Conservation (phyloP, 2,113 vertebrate genomes). For the Tylochromis polylepis region DNA sequence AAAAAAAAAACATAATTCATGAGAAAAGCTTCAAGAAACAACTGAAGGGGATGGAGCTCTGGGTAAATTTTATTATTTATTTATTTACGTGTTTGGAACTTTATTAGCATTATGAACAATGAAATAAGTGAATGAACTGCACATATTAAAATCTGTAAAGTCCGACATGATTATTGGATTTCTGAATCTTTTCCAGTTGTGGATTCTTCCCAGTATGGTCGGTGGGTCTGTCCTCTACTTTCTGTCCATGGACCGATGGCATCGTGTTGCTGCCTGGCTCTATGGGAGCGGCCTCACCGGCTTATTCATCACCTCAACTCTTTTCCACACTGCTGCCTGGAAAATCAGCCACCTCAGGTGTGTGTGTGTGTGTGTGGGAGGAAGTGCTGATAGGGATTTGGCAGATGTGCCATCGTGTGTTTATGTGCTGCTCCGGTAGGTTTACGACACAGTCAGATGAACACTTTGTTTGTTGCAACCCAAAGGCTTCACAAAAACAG, state of each 20-base stretch:
- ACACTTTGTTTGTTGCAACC: not conserved
- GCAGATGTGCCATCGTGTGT: not conserved
- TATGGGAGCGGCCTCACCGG: constrained; percentile 85
- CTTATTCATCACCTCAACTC: constrained; percentile 86
- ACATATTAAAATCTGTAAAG: not conserved
- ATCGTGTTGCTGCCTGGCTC: constrained; percentile 84
- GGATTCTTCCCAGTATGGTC: constrained; percentile 88
- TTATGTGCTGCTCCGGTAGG: not conserved
- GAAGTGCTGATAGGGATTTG: not conserved
- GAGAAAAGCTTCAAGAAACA: not conserved
- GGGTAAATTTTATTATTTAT: not conserved
- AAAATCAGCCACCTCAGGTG: constrained; percentile 87
- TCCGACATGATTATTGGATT: not conserved
- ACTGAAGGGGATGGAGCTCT: not conserved
- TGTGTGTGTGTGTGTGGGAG: not conserved
- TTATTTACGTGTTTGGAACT: not conserved
- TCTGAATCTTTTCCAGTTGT: constrained; percentile 71
- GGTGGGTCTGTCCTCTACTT: constrained; percentile 85
- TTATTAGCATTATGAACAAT: not conserved
- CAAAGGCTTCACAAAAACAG: not conserved
- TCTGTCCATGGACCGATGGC: constrained; percentile 82
- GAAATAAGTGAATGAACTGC: not conserved
- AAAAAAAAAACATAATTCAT: not conserved
- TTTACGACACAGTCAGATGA: not conserved
- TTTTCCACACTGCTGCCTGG: constrained; percentile 89